Evolutionary conservation across 2,888 invertebrate genomes (phyloP), one percentile per base, ranked within the genome.

Genomic region (Tortricodes alternella): DNA sequence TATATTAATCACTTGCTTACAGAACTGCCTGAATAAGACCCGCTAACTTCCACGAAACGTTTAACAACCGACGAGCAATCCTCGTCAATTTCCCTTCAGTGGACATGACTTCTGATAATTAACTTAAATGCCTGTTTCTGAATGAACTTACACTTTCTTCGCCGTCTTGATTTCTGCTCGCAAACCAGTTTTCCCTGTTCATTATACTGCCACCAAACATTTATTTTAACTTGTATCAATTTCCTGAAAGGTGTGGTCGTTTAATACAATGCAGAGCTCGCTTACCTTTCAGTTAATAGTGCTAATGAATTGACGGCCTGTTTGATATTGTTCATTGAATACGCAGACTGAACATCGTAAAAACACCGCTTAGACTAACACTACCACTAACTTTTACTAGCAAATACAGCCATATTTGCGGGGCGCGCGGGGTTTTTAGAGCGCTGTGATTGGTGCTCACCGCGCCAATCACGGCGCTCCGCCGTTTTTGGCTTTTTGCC

Each of bases 41-140:
- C 34, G 9, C 24, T 18, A 39, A 53, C 32, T 41, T 34, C 24
- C 21, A 3, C 19, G 21, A 37, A 16, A 8, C n/a, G 16, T 35
- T 21, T 32, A 38, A 38, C 49, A 50, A 34, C 24, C 18, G 24
- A 13, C 34, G 39, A 53, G 41, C 46, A 53, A 48, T 53, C 39
- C 32, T 41, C 32, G 46, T 53, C 53, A 24, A 53, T 48, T 53
- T 53, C 46, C 46, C 34, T 29, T n/a, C 39, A 29, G 46, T 34
- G 41, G 48, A 53, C 46, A 53, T 41, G 39, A 32, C 32, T 46
- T 29, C 46, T 46, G 13, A 53, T 41, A 53, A 53, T 34, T 24
- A 32, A 48, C 34, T 53, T 41, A 53, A 53, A 34, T 39, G 46
- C 34, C 24, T 18, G 23, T 27, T 9, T 32, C 4, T 1, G 2